Conservation (phyloP, 2,113 vertebrate species). For the chimpanzee (Pan troglodytes) region NHGRI_mPanTro3-v2.1_pri NC_072411.2:131928501-131929000, state of each 20-base stretch:
- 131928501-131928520: conserved; percentile 36
- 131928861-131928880: background rate
- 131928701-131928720: background rate
- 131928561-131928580: background rate
- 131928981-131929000: background rate
- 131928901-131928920: background rate
- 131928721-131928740: background rate
- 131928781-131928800: background rate
- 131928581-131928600: conserved; percentile 55
- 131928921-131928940: background rate
- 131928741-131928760: background rate
- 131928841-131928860: background rate
- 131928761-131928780: background rate
- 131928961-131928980: too few relatives aligned
- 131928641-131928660: background rate
- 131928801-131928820: background rate
- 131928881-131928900: background rate
- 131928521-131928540: background rate
- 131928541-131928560: conserved; percentile 12
- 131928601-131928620: background rate
- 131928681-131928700: background rate
- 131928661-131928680: background rate
- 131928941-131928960: background rate
- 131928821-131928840: background rate
- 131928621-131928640: background rate